Evolutionary conservation across 1,140 invertebrate species (phyloP).

Genomic region (Ctenoplectra terminalis): DNA sequence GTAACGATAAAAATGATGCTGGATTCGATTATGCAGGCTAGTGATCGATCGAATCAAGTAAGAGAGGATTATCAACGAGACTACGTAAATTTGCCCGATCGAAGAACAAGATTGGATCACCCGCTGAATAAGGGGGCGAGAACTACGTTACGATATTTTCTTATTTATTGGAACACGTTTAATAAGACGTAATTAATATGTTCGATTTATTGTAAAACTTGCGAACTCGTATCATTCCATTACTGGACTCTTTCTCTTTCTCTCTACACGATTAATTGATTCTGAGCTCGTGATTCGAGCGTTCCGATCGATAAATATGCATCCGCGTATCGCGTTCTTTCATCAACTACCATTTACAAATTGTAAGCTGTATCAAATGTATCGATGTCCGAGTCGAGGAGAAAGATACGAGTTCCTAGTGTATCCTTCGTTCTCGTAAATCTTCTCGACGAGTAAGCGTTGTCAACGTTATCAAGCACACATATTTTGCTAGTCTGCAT

Average conservation of each 20-base stretch:
- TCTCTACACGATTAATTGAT: neutral
- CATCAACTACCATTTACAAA: no score
- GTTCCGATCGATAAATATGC: no score
- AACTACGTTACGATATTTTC: constrained; percentile 56
- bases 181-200: constrained; percentile 46
- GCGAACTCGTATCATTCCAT: constrained; percentile 28
- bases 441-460: constrained; percentile 10
- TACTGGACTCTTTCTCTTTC: neutral
- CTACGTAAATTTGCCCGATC: constrained; percentile 66
- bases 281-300: neutral
- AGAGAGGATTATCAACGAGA: constrained; percentile 58
- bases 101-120: constrained; percentile 69
- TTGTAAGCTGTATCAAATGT: no score
- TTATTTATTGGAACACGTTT: constrained; percentile 57
- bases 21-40: neutral
- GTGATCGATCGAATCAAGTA: constrained; percentile 55
- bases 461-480: neutral
- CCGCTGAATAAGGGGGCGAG: constrained; percentile 65
- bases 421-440: neutral
- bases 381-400: neutral
- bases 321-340: no score
- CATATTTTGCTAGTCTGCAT: neutral
- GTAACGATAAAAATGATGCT: neutral
- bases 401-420: neutral
- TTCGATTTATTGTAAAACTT: constrained; percentile 34